A percentile compares a stretch with the other conserved stretches of the same genome.
Evolutionary conservation across 2,113 vertebrate genomes (phyloP).

Genomic region (Tapirus terrestris): DNA sequence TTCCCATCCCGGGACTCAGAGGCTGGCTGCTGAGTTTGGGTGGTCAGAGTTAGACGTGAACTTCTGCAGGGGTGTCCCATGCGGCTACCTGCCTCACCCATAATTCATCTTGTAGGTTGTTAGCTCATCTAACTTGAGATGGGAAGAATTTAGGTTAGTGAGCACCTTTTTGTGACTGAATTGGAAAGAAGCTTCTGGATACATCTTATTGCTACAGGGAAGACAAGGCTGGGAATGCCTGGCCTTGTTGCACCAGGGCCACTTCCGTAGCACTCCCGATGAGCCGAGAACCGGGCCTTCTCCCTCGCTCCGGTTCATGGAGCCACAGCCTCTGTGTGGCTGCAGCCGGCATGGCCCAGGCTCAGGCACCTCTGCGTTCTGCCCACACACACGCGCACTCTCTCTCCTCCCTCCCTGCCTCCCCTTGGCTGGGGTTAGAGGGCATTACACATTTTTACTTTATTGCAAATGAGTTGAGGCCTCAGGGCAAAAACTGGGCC

Average conservation of each 20-base stretch:
- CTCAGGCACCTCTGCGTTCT: neutral
- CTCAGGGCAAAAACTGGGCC: neutral
- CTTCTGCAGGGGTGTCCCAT: rapidly evolving
- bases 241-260: neutral
- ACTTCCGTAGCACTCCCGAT: neutral
- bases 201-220: neutral
- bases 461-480: neutral
- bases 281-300: neutral
- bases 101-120: neutral
- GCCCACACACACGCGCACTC: rapidly evolving
- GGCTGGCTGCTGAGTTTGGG: neutral
- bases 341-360: neutral
- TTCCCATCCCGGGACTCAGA: neutral
- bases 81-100: neutral
- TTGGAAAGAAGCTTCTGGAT: neutral
- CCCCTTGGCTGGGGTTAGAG: neutral
- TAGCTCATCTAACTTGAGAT: neutral
- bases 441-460: neutral
- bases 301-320: neutral
- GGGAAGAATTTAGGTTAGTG: neutral
- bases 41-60: neutral
- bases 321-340: neutral
- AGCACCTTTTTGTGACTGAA: neutral
- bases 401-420: neutral
- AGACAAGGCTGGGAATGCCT: neutral